Evolutionary conservation across 2,113 vertebrate species (phyloP).

Genomic region (Sterrhoptilus dennistouni): DNA sequence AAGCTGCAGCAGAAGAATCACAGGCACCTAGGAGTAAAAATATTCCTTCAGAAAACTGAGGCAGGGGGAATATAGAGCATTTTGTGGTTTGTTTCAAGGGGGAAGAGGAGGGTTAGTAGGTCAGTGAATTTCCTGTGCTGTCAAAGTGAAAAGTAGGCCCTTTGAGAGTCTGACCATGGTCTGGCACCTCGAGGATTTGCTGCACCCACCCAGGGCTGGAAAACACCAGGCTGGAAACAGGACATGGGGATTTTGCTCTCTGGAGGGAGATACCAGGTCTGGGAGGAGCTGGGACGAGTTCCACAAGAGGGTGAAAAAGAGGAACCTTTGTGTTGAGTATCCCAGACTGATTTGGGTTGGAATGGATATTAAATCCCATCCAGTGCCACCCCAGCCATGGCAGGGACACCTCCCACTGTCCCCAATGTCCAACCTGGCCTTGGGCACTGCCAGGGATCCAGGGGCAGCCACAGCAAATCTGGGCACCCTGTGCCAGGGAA

Average conservation of each 20-base stretch:
- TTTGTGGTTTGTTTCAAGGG: not conserved
- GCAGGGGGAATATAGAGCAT: not conserved
- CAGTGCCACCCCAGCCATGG: not conserved
- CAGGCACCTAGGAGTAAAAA: not conserved
- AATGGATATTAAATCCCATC: rapidly evolving
- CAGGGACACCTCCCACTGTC: not conserved
- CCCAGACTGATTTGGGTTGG: not conserved
- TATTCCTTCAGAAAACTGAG: not conserved
- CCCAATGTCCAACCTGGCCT: not conserved
- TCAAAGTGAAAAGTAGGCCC: not conserved
- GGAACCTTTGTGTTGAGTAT: not conserved
- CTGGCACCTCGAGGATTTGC: not conserved
- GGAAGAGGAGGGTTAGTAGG: not conserved
- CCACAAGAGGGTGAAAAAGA: not conserved
- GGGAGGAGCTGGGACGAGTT: not conserved
- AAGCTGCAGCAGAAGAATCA: not conserved
- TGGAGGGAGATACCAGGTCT: not conserved
- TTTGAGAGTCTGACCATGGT: not conserved
- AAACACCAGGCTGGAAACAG: not conserved
- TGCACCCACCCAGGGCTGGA: not conserved
- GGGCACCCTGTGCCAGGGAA: too few species aligned
- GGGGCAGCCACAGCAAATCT: not conserved
- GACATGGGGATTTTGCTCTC: not conserved
- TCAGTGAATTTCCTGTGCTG: not conserved
- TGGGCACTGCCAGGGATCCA: not conserved